A percentile compares a stretch with the other conserved stretches of the same genome.
These are phyloP conservation scores for Lagopus leucura DNA, from an alignment of 2,113 vertebrate species.

Conservation along the genomic window DNA sequence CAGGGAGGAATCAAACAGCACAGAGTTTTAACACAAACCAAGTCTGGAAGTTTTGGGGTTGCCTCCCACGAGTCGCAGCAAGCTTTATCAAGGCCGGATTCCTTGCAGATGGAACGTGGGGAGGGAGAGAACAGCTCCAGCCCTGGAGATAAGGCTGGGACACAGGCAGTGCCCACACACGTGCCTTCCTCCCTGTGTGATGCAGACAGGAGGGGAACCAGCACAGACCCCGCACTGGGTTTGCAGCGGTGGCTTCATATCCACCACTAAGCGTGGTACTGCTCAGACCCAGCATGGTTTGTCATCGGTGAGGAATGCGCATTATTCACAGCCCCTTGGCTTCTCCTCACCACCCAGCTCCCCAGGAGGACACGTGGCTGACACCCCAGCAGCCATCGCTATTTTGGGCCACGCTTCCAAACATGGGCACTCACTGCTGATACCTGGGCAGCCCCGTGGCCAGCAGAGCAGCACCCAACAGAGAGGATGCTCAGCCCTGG, in stretches of 20 bases:
- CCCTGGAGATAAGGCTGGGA: neutral
- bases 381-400: neutral
- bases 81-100: neutral
- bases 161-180: rapidly evolving
- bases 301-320: slow-evolving; percentile 49
- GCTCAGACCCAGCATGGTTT: neutral
- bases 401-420: slow-evolving; percentile 38
- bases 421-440: neutral
- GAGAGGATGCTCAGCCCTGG: neutral
- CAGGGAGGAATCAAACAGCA: neutral
- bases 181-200: neutral
- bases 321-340: slow-evolving; percentile 40
- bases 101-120: neutral
- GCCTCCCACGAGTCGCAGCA: neutral
- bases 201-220: neutral
- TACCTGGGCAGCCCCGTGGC: neutral
- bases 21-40: neutral
- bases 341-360: slow-evolving; percentile 10
- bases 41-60: neutral
- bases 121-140: neutral
- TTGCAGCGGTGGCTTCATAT: neutral
- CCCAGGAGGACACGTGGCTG: neutral
- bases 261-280: neutral
- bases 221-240: rapidly evolving
- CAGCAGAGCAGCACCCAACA: neutral